Evolutionary conservation across 1,140 invertebrate genomes (phyloP).

Genomic region (Lepidurus couesii): DNA sequence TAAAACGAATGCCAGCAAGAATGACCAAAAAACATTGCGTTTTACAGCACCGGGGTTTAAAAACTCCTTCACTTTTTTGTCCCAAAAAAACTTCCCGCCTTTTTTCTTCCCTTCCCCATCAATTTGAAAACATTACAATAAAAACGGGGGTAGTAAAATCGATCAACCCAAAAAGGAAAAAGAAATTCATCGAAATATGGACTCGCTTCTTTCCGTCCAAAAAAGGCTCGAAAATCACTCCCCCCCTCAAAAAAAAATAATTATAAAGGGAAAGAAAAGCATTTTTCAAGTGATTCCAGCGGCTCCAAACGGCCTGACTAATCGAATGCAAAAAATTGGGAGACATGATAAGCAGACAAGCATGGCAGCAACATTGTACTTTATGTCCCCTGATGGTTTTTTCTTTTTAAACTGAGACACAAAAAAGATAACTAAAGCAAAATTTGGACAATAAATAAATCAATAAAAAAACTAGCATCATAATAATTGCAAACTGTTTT

Average conservation of each 20-base stretch:
- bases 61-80: neutral
- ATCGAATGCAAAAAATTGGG: neutral
- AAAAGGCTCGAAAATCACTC: neutral
- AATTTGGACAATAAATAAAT: neutral
- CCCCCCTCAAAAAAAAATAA: too few species aligned
- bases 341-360: constrained; percentile 5
- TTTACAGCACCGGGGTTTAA: constrained; percentile 5
- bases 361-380: constrained; percentile 17
- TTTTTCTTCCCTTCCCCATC: neutral
- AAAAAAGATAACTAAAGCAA: neutral
- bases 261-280: neutral
- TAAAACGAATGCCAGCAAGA: constrained; percentile 17
- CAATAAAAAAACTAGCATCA: constrained; percentile 1
- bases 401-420: neutral
- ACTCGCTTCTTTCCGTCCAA: neutral
- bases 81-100: neutral
- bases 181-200: neutral
- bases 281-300: neutral
- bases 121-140: neutral
- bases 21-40: neutral
- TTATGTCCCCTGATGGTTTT: constrained; percentile 1
- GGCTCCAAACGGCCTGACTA: constrained; percentile 9
- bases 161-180: neutral
- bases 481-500: neutral
- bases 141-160: neutral